Evolutionary conservation across 2,113 vertebrate species (phyloP).

Genomic region (Hydrochoerus hydrochaeris): DNA sequence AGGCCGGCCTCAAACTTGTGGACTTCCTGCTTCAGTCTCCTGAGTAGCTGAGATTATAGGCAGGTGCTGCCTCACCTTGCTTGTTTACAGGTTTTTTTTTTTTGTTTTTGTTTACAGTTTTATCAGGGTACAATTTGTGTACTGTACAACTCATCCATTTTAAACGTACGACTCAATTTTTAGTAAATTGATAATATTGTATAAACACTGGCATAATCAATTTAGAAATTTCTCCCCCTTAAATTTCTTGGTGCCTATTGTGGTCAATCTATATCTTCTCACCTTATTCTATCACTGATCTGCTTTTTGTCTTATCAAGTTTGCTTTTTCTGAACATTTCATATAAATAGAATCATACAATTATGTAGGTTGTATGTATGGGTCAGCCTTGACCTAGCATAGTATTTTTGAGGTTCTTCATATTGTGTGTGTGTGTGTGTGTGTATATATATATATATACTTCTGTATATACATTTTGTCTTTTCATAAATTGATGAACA

Average conservation of each 20-base stretch:
- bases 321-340: background rate
- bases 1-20: background rate
- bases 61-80: background rate
- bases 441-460: too few relatives aligned
- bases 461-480: background rate
- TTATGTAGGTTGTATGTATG: background rate
- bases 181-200: background rate
- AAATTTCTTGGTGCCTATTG: background rate
- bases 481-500: background rate
- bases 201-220: rapidly evolving
- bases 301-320: background rate
- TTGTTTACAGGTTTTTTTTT: background rate
- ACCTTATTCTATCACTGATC: background rate
- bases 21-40: background rate
- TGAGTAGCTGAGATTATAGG: background rate
- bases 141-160: background rate
- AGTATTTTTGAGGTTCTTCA: background rate
- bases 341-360: background rate
- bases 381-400: background rate
- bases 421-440: background rate
- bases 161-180: background rate
- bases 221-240: background rate
- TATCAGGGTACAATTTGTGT: background rate
- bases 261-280: background rate
- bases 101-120: background rate